A percentile compares a stretch with the other conserved stretches of the same genome.
These are phyloP conservation scores for Athripsodes cinereus DNA, from an alignment of 2,888 invertebrate genomes.

Conservation along the genomic window DNA sequence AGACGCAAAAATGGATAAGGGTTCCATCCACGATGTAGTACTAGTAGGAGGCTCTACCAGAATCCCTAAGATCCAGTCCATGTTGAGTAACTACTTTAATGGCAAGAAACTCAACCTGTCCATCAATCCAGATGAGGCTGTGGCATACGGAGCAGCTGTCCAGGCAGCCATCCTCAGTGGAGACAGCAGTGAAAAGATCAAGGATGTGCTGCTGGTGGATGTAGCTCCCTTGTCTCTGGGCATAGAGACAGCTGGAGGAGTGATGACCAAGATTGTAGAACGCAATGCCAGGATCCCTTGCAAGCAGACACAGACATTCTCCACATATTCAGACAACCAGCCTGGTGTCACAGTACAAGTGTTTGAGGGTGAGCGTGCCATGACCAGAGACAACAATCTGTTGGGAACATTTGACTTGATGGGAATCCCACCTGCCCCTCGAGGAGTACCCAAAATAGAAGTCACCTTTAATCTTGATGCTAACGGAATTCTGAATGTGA, in stretches of 20 bases:
- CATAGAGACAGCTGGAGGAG: constrained; percentile 76
- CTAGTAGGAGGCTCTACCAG: constrained; percentile 77
- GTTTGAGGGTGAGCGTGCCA: constrained; percentile 70
- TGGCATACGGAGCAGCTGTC: constrained; percentile 71
- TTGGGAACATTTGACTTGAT: constrained; percentile 59
- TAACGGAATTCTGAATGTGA: constrained; percentile 77
- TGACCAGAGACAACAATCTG: constrained; percentile 75
- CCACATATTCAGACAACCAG: constrained; percentile 78
- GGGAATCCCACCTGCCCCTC: constrained; percentile 65
- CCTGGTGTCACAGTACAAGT: constrained; percentile 68
- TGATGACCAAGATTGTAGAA: constrained; percentile 71
- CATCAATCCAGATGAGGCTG: constrained; percentile 77
- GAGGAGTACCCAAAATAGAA: constrained; percentile 62
- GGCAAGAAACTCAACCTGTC: constrained; percentile 67
- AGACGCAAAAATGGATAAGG: constrained; percentile 74
- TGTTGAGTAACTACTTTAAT: constrained; percentile 70
- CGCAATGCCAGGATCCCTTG: constrained; percentile 66
- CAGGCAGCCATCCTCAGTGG: constrained; percentile 69
- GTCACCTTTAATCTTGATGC: constrained; percentile 73
- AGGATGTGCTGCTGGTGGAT: constrained; percentile 58
- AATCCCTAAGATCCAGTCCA: constrained; percentile 70
- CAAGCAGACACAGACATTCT: constrained; percentile 68
- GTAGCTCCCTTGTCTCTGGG: constrained; percentile 62
- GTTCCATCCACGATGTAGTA: constrained; percentile 70
- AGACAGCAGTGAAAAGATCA: constrained; percentile 66